Evolutionary conservation across 2,888 invertebrate species (phyloP).

Genomic region (Hirtodrosophila confusa): DNA sequence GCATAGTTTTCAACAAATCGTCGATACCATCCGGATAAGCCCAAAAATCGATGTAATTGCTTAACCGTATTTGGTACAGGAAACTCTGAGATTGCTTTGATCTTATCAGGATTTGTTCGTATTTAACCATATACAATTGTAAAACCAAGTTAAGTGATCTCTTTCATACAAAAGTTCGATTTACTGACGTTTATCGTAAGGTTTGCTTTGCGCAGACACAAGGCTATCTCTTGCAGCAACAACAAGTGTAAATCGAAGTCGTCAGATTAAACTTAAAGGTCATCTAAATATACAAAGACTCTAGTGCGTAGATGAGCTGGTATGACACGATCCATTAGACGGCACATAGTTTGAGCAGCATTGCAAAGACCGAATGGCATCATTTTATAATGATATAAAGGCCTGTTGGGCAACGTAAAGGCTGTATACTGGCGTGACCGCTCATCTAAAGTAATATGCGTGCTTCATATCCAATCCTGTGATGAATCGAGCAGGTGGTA

Average conservation of each 20-base stretch:
- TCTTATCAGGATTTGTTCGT: constrained; percentile 8
- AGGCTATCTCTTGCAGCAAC: constrained; percentile 22
- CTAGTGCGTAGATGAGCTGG: constrained; percentile 18
- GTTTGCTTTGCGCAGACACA: neutral
- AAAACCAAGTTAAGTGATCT: constrained; percentile 6
- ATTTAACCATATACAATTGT: neutral
- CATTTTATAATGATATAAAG: constrained; percentile 41
- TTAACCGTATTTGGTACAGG: constrained; percentile 13
- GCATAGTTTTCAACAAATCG: too few relatives aligned
- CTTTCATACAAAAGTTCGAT: constrained; percentile 7
- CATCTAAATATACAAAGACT: constrained; percentile 41
- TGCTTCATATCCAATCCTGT: constrained; percentile 38
- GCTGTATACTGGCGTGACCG: constrained; percentile 30
- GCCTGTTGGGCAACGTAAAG: constrained; percentile 38
- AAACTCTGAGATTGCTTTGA: constrained; percentile 6
- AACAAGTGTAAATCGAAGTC: too few relatives aligned
- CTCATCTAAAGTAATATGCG: constrained; percentile 29
- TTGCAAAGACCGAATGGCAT: neutral
- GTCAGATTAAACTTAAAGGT: too few relatives aligned
- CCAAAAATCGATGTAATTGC: constrained; percentile 6
- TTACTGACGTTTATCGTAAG: neutral
- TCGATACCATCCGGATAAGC: constrained; percentile 4
- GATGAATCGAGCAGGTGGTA: constrained; percentile 29
- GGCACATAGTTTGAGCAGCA: constrained; percentile 1
- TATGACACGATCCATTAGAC: constrained; percentile 10